Conservation (phyloP, 2,797 vertebrate genomes). For the Staurois parvus region DNA sequence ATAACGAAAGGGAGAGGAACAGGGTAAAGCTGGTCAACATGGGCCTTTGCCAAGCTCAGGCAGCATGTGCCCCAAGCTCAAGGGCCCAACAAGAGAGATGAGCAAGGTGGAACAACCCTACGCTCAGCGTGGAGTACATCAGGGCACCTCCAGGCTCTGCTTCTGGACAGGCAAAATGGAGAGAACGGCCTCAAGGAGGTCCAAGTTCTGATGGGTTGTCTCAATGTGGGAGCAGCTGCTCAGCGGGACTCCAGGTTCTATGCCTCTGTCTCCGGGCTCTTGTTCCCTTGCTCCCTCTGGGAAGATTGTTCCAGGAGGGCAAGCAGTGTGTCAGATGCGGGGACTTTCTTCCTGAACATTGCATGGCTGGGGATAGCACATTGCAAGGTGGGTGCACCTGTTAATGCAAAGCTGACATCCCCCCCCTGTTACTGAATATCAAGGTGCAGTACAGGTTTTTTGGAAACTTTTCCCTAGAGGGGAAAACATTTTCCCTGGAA, state of each 20-base stretch:
- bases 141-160: slow-evolving; percentile 89
- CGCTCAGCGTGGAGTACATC: slow-evolving; percentile 97
- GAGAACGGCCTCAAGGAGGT: slow-evolving; percentile 29
- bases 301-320: slow-evolving; percentile 43
- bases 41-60: slow-evolving; percentile 94
- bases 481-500: too few species aligned
- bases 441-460: too few species aligned
- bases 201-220: slow-evolving; percentile 52
- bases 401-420: not conserved
- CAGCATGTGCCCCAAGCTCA: slow-evolving; percentile 93
- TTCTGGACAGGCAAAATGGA: slow-evolving; percentile 77
- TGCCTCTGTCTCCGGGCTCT: slow-evolving; percentile 51
- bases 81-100: slow-evolving; percentile 94
- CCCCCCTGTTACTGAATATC: not conserved
- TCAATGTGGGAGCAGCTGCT: slow-evolving; percentile 53
- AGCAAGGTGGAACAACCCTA: slow-evolving; percentile 97
- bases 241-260: slow-evolving; percentile 51
- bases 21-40: slow-evolving; percentile 95
- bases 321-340: slow-evolving; percentile 41
- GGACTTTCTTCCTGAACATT: slow-evolving; percentile 54
- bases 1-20: slow-evolving; percentile 93
- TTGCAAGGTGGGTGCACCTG: slow-evolving; percentile 44
- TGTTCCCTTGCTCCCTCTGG: slow-evolving; percentile 50
- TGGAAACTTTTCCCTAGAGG: too few species aligned
- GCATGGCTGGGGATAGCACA: slow-evolving; percentile 50